A percentile compares a stretch with the other conserved stretches of the same genome.
phyloP scores from a whole-genome alignment of 92 coral and sea anemone species.

The Pocillopora grandis region DNA sequence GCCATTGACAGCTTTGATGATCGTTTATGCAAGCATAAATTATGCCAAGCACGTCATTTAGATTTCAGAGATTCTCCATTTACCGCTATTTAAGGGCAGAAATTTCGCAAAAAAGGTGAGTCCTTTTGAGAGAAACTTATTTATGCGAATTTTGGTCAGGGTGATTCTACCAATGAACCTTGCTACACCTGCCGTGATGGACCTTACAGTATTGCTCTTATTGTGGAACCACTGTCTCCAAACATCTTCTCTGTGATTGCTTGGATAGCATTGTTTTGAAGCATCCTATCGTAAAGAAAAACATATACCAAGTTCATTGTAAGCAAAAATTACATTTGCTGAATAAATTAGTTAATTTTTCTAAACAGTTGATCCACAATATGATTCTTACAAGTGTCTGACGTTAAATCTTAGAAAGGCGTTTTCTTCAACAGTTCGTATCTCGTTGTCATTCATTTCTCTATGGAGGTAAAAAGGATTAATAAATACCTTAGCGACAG shows the following conservation, averaged over 20 bases:
- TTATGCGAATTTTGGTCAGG: too few relatives aligned
- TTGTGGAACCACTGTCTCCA: slow-evolving; percentile 71
- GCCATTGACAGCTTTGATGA: neutral
- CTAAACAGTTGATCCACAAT: neutral
- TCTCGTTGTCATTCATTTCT: slow-evolving; percentile 53
- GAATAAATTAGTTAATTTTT: neutral
- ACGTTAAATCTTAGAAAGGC: slow-evolving; percentile 65
- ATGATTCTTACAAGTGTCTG: slow-evolving; percentile 56
- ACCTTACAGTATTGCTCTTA: slow-evolving; percentile 38
- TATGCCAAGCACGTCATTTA: neutral
- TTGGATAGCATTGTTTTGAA: slow-evolving; percentile 56
- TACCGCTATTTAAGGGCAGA: too few relatives aligned
- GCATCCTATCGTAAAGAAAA: slow-evolving; percentile 40
- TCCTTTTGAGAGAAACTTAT: too few relatives aligned
- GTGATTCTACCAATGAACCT: too few relatives aligned
- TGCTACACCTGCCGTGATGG: neutral
- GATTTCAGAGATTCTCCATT: too few relatives aligned
- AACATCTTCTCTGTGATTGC: slow-evolving; percentile 79
- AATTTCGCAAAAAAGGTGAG: too few relatives aligned
- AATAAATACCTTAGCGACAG: too few relatives aligned
- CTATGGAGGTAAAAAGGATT: slow-evolving; percentile 28
- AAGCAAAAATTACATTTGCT: neutral
- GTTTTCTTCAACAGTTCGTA: slow-evolving; percentile 52
- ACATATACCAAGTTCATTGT: neutral
- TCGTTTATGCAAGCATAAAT: neutral